These are phyloP conservation scores for Sycobia sp. DNA, from an alignment of 1,140 invertebrate genomes.

Conservation along the genomic window DNA sequence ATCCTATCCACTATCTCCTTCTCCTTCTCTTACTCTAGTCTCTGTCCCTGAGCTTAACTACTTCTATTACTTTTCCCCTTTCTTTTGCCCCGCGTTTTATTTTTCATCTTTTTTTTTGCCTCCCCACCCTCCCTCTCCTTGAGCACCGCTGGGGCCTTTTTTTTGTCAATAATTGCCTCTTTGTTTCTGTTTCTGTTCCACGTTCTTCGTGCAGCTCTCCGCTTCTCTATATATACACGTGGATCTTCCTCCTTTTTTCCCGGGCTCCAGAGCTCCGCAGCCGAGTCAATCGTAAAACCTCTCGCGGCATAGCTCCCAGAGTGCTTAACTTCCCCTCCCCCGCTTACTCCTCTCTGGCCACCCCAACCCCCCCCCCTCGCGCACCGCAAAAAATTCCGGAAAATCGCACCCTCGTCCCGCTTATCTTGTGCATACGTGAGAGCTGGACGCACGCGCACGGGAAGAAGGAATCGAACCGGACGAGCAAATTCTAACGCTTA, in stretches of 20 bases:
- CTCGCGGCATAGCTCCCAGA: conserved; percentile 17
- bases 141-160: neutral
- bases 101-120: neutral
- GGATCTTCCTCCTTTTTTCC: neutral
- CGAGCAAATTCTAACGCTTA: neutral
- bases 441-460: neutral
- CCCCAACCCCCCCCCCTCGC: neutral
- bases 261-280: conserved; percentile 5
- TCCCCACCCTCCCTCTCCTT: neutral
- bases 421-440: conserved; percentile 17
- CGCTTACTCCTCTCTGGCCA: too few species aligned
- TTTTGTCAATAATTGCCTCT: conserved; percentile 32
- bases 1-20: neutral
- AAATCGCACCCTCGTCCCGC: conserved; percentile 24
- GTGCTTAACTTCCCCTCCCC: neutral
- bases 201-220: neutral
- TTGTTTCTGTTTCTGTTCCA: conserved; percentile 17
- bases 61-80: conserved; percentile 38
- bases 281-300: conserved; percentile 28
- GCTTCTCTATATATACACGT: neutral
- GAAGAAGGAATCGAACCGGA: neutral
- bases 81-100: conserved; percentile 28
- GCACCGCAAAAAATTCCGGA: conserved; percentile 25
- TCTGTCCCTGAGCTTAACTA: conserved; percentile 20
- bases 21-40: neutral